A percentile compares a stretch with the other conserved stretches of the same genome.
phyloP scores from a whole-genome alignment of 2,113 vertebrate genomes.

The Passerina amoena region DNA sequence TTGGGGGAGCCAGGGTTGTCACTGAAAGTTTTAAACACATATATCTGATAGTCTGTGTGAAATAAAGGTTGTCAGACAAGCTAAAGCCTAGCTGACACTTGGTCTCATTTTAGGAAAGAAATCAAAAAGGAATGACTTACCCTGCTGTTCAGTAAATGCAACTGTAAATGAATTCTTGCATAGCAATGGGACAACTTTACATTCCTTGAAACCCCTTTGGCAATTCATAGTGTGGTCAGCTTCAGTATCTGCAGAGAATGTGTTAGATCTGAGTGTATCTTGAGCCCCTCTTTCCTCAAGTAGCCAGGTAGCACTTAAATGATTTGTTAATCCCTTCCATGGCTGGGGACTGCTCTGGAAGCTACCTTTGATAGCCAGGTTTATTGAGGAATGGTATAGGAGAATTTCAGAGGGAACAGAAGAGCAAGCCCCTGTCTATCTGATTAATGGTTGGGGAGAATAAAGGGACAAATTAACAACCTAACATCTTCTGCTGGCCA shows the following conservation, averaged over 20 bases:
- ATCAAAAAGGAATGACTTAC: background rate
- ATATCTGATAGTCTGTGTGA: background rate
- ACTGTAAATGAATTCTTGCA: background rate
- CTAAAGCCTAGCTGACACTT: background rate
- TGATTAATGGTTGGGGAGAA: background rate
- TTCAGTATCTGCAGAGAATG: background rate
- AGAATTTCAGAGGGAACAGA: background rate
- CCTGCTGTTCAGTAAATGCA: constrained; percentile 2
- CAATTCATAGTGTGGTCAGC: background rate
- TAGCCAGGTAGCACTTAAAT: background rate
- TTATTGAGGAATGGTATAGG: background rate
- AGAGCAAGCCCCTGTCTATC: background rate
- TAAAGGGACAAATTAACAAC: background rate
- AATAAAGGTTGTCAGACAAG: background rate
- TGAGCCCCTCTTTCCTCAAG: background rate
- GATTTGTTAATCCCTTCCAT: background rate
- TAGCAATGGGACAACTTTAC: background rate
- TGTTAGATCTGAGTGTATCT: background rate
- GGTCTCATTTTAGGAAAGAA: background rate
- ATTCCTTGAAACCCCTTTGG: background rate
- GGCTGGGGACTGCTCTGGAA: background rate
- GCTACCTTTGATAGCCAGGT: background rate
- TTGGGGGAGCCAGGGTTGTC: background rate
- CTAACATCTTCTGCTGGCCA: background rate
- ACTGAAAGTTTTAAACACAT: background rate